These are phyloP conservation scores for Cotesia chilonis DNA, from an alignment of 1,140 invertebrate species.

Conservation along the genomic window DNA sequence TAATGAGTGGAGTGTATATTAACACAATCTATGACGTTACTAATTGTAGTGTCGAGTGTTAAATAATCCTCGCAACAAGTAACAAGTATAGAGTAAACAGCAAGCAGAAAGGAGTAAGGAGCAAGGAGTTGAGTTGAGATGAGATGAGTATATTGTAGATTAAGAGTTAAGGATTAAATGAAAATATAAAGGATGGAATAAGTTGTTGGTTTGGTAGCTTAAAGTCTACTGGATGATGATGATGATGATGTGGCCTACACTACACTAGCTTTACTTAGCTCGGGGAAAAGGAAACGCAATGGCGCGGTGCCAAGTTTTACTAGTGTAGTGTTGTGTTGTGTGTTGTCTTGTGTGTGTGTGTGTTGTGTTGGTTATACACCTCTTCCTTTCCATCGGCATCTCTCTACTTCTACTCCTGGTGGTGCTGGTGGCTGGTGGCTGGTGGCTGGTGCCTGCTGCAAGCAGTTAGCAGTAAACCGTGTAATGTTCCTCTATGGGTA, in stretches of 20 bases:
- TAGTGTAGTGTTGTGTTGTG: too few relatives aligned
- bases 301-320: conserved; percentile 21
- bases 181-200: background rate
- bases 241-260: conserved; percentile 22
- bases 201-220: conserved; percentile 1
- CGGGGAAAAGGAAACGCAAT: conserved; percentile 29
- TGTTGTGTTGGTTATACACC: background rate
- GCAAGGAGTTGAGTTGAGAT: background rate
- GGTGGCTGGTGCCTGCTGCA: background rate
- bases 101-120: too few relatives aligned
- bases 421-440: background rate
- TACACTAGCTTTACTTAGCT: conserved; percentile 1
- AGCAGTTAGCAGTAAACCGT: background rate
- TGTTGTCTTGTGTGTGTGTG: too few relatives aligned
- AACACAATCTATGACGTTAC: too few relatives aligned
- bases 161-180: background rate
- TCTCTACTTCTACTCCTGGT: background rate
- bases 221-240: conserved; percentile 21
- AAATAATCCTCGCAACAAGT: too few relatives aligned
- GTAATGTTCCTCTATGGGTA: too few relatives aligned
- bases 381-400: conserved; percentile 18
- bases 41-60: too few relatives aligned
- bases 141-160: conserved; percentile 7
- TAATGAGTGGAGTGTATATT: too few relatives aligned
- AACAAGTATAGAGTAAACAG: too few relatives aligned